Evolutionary conservation across 2,888 invertebrate species (phyloP).

Genomic region (Perdita meconis): DNA sequence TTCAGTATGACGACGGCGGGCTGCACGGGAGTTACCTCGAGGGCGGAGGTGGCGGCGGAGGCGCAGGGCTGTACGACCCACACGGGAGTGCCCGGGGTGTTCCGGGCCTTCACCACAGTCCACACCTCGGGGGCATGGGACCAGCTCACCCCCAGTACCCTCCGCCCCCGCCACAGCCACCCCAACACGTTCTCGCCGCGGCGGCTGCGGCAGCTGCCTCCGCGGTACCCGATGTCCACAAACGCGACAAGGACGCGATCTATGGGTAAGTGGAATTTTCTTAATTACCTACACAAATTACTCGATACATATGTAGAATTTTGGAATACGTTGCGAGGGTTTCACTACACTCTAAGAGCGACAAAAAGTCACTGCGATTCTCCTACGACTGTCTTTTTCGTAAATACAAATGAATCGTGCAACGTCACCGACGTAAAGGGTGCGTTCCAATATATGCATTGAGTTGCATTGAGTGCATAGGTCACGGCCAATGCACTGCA

Average conservation of each 20-base stretch:
- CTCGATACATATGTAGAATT: no score
- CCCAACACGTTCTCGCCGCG: constrained; percentile 93
- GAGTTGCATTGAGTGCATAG: no score
- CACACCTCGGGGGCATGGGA: constrained; percentile 86
- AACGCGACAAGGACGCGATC: constrained; percentile 99
- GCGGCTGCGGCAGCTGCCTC: constrained; percentile 86
- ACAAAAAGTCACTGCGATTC: no score
- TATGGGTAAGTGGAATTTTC: constrained; percentile 93
- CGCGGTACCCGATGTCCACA: constrained; percentile 94
- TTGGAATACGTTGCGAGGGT: no score
- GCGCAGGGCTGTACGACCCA: constrained; percentile 90
- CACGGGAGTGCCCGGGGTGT: constrained; percentile 88
- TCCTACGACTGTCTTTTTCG: no score
- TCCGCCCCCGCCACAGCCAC: constrained; percentile 88
- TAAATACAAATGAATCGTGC: no score
- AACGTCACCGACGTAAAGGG: no score
- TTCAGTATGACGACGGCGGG: constrained; percentile 96
- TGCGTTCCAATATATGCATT: no score
- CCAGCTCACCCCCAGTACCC: constrained; percentile 89
- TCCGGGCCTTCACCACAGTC: constrained; percentile 87
- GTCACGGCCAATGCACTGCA: no score
- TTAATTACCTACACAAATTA: not conserved
- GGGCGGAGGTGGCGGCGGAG: constrained; percentile 87
- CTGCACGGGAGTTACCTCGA: constrained; percentile 95
- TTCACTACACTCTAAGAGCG: no score